Evolutionary conservation across 2,888 invertebrate species (phyloP), one percentile per base, ranked within the genome.

Genomic region (Ennomos erosarius): DNA sequence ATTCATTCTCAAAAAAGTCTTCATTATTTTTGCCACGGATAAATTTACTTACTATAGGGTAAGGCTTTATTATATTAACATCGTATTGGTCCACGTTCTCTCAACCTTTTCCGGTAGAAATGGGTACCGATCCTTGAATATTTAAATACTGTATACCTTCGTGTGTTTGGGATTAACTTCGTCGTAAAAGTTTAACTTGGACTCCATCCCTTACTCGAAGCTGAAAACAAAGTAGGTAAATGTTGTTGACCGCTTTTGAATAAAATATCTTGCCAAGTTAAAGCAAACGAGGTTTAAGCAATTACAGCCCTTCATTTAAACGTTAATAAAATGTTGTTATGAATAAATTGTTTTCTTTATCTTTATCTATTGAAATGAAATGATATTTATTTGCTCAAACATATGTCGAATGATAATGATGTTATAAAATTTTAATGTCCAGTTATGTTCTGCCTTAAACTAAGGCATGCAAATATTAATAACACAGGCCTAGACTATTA

Each of bases 191-290:
- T 57, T 64, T 64, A 58, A 65, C 59, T 12, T 53, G 51, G 45
- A 58, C 51, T 53, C 60, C 48, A 60, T 45, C 36, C 52, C 52
- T 45, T 55, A 39, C 37, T 52, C 55, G 59, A 42, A 36, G 45
- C 56, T 38, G 53, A 55, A 67, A 67, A 68, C 59, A 58, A 65
- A 61, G 68, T 6, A 26, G 26, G 26, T 65, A 68, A 67, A 66
- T 50, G 64, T 38, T 58, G 49, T 62, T 62, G 67, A 57, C 66
- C 60, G 42, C 51, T 38, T 34, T 11, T 63, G 55, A 72, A 73
- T 71, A 64, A 69, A 65, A 57, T 64, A 71, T 68, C 16, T 9
- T 38, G 9, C 10, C 10, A 8, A 11, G 38, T 38, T 5, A 9
- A 5, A 11, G 35, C 10, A 12, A 12, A 11, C 11, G 6, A 35